Conservation (phyloP, 2,113 vertebrate genomes). For the Acrocephalus arundinaceus region DNA sequence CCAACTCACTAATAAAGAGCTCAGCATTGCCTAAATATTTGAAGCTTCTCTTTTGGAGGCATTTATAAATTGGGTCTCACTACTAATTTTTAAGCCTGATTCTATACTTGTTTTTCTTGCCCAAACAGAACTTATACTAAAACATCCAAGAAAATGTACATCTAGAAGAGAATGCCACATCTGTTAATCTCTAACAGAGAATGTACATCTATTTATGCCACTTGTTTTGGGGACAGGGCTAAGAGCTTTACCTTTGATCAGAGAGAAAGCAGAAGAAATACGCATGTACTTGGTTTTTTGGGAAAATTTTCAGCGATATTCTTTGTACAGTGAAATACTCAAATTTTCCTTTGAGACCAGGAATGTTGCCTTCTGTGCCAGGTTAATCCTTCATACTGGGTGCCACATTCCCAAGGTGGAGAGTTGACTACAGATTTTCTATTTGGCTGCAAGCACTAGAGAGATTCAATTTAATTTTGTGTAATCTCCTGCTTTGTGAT, state of each 20-base stretch:
- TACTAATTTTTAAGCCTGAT: neutral
- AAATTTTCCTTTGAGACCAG: neutral
- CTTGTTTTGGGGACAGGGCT: neutral
- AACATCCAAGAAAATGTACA: neutral
- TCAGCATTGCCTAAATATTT: neutral
- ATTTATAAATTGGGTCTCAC: neutral
- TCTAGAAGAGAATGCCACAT: neutral
- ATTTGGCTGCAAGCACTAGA: neutral
- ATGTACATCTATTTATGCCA: neutral
- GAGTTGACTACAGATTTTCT: neutral
- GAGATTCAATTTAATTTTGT: slow-evolving; percentile 1
- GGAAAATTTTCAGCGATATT: neutral
- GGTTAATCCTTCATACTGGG: neutral
- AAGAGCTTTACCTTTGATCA: neutral
- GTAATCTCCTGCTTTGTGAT: neutral
- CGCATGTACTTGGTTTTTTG: neutral
- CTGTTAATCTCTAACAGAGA: too few species aligned
- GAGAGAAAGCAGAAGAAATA: neutral
- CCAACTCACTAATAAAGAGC: neutral
- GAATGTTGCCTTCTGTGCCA: neutral
- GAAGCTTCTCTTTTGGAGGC: neutral
- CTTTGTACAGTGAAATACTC: neutral
- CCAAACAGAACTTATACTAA: neutral
- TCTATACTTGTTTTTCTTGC: neutral
- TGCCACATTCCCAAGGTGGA: neutral